Evolutionary conservation across 2,113 vertebrate species (phyloP).

Genomic region (Melanocharis versteri): DNA sequence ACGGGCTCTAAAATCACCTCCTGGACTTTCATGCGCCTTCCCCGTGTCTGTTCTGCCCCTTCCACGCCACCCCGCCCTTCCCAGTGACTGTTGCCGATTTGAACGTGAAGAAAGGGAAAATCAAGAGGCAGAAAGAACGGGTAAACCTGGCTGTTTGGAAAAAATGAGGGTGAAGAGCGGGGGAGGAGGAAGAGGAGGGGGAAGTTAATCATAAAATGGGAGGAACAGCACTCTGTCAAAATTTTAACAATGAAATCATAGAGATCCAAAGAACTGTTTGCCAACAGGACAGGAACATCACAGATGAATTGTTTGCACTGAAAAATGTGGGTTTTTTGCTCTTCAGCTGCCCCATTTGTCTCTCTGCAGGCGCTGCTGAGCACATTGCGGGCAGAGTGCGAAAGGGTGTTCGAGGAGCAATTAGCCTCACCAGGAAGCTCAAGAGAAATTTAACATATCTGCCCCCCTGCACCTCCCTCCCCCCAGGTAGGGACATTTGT

Average conservation of each 20-base stretch:
- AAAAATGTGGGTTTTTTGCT: background rate
- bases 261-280: background rate
- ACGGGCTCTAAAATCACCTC: background rate
- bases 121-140: background rate
- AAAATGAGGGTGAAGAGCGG: background rate
- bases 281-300: background rate
- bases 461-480: background rate
- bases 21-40: too few relatives aligned
- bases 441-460: background rate
- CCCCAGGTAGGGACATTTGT: background rate
- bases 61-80: fast-evolving
- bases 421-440: background rate
- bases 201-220: background rate
- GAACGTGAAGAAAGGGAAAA: background rate
- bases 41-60: fast-evolving
- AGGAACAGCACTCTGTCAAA: background rate
- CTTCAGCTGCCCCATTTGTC: background rate
- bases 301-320: background rate
- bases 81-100: background rate
- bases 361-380: background rate
- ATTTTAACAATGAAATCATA: background rate
- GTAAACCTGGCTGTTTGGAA: background rate
- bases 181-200: background rate
- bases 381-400: background rate
- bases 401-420: background rate